Percentiles rank a stretch among this genome's conserved stretches.
Conservation (phyloP, 2,888 invertebrate genomes). For the Agapostemon virescens region DNA sequence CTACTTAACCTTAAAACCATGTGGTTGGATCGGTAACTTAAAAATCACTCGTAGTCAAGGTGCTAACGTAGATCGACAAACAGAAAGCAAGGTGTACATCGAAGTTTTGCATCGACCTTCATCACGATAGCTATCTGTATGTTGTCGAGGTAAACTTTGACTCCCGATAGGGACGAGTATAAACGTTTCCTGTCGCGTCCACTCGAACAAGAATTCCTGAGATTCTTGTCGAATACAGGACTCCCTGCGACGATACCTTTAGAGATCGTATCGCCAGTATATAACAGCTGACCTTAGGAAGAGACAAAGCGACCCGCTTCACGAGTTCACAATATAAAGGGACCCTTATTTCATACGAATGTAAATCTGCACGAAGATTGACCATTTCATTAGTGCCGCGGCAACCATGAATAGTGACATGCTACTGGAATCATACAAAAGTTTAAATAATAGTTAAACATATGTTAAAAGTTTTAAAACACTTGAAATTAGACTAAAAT, state of each 20-base stretch:
- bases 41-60: too few species aligned
- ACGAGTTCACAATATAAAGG: too few species aligned
- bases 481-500: too few species aligned
- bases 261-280: conserved; percentile 35
- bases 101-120: background rate
- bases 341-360: too few species aligned
- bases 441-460: too few species aligned
- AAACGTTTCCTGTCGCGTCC: background rate
- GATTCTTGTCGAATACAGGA: conserved; percentile 23
- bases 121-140: background rate
- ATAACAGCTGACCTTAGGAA: conserved; percentile 36
- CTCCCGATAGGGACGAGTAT: background rate
- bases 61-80: background rate
- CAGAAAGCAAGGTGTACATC: background rate
- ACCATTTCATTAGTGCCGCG: too few species aligned
- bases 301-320: conserved; percentile 26
- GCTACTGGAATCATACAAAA: too few species aligned
- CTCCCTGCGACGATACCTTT: conserved; percentile 21
- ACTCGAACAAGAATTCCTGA: conserved; percentile 14
- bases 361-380: too few species aligned
- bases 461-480: too few species aligned
- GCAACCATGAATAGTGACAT: too few species aligned
- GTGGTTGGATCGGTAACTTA: too few species aligned
- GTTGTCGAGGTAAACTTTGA: background rate
- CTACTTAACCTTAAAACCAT: too few species aligned